Evolutionary conservation across 2,797 vertebrate genomes (phyloP), one percentile per base, ranked within the genome.

Genomic region (Melanotaenia boesemani): DNA sequence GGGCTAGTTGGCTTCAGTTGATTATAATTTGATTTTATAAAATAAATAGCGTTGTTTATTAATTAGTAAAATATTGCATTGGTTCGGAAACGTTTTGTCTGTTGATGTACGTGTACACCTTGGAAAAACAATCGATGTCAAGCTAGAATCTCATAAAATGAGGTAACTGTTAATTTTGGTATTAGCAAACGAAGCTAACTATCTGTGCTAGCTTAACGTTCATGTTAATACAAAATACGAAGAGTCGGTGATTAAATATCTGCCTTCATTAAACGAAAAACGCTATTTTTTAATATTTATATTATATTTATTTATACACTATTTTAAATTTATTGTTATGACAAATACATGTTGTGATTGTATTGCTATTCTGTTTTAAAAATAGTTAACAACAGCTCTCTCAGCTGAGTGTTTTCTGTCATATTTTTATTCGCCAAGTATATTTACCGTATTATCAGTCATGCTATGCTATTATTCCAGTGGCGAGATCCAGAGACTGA

Each of bases 121-220:
- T 4, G 37, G 62, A 37, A 32, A 22, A 58, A 12, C 0, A 32
- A 50, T 36, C 57, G 56, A 68, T 76, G 81, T 84, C 73, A 85
- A 79, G 50, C 61, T 62, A 34, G 75, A 87, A 95, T 95, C 91
- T 92, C 94, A 92, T 92, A 89, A 91, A 96, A 97, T 95, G 95
- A 95, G 96, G 95, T 93, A 91, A 90, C 76, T 80, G 80, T 85
- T 90, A 67, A 71, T 84, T 89, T 76, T 73, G 80, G 69, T 74
- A 82, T 91, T 91, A 91, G 93, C 91, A 79, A 72, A 70, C 26
- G 57, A 61, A 77, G 90, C 92, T 94, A 92, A 92, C 87, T 90
- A 20, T 78, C 66, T 32, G 28, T 69, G 76, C 84, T 92, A 91
- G 92, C 92, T 77, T 74, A 61, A 48, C 56, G 30, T 61, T 66